These are phyloP conservation scores for Blennius ocellaris DNA, from an alignment of 2,113 vertebrate genomes.

Conservation along the genomic window DNA sequence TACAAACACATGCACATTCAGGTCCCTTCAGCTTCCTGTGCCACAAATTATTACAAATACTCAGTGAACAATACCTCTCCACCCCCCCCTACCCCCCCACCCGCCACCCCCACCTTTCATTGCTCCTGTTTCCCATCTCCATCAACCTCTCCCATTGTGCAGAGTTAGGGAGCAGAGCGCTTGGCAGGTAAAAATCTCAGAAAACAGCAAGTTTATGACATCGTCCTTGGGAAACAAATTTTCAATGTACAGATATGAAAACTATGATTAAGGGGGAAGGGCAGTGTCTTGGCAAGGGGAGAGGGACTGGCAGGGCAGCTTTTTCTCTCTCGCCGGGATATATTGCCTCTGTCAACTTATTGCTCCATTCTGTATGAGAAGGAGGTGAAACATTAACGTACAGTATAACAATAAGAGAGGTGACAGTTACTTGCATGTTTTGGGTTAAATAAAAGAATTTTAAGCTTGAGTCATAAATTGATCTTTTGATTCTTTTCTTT, in stretches of 20 bases:
- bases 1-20: not conserved
- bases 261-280: slow-evolving; percentile 94
- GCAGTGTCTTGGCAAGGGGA: slow-evolving; percentile 86
- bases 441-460: not conserved
- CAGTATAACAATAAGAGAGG: slow-evolving; percentile 20
- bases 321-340: slow-evolving; percentile 90
- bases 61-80: slow-evolving; percentile 10
- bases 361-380: slow-evolving; percentile 5
- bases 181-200: slow-evolving; percentile 93
- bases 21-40: slow-evolving; percentile 79
- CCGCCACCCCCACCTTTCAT: slow-evolving; percentile 40
- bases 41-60: slow-evolving; percentile 28
- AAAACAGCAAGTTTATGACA: slow-evolving; percentile 97
- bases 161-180: slow-evolving; percentile 87
- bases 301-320: slow-evolving; percentile 81
- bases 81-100: slow-evolving; percentile 17
- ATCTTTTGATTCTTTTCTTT: too few species aligned
- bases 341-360: slow-evolving; percentile 83
- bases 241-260: slow-evolving; percentile 98
- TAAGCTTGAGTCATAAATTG: not conserved
- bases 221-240: slow-evolving; percentile 97
- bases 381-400: slow-evolving; percentile 13
- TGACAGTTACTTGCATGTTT: not conserved
- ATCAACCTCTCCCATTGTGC: slow-evolving; percentile 84
- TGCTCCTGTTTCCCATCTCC: slow-evolving; percentile 23